Percentiles rank a stretch among this genome's conserved stretches.
These are phyloP conservation scores for Phengaris alcon DNA, from an alignment of 2,888 invertebrate genomes.

Conservation along the genomic window DNA sequence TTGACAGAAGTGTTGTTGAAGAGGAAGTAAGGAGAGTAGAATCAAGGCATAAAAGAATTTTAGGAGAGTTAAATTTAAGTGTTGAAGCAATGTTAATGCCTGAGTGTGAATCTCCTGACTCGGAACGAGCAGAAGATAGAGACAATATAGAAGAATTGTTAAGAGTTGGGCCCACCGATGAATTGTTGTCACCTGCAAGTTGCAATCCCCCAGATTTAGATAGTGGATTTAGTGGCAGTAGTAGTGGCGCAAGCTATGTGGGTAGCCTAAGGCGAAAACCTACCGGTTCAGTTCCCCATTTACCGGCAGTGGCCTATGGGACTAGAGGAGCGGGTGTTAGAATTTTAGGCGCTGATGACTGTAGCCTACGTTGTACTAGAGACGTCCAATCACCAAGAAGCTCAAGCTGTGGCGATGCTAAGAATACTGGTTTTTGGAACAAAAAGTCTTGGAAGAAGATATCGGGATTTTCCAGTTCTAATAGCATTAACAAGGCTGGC, in stretches of 20 bases:
- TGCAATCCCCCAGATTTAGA: conserved; percentile 85
- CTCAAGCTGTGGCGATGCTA: conserved; percentile 73
- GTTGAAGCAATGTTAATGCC: conserved; percentile 96
- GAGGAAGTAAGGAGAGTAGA: conserved; percentile 92
- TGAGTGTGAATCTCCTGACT: conserved; percentile 82
- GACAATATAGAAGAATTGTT: conserved; percentile 83
- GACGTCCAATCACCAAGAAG: conserved; percentile 68
- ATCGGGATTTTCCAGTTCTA: conserved; percentile 85
- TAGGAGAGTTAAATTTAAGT: conserved; percentile 91
- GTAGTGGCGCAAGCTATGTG: conserved; percentile 89
- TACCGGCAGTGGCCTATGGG: conserved; percentile 76
- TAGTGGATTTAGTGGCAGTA: conserved; percentile 91
- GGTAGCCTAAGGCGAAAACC: conserved; percentile 82
- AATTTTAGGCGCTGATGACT: conserved; percentile 69
- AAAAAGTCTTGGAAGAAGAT: conserved; percentile 89
- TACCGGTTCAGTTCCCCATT: conserved; percentile 72
- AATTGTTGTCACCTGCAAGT: conserved; percentile 84
- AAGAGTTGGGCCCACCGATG: conserved; percentile 84
- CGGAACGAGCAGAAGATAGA: conserved; percentile 81
- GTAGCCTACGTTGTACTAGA: conserved; percentile 62
- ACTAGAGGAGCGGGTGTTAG: conserved; percentile 72
- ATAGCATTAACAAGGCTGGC: conserved; percentile 84
- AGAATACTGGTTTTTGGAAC: conserved; percentile 83
- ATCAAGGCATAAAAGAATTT: conserved; percentile 88
- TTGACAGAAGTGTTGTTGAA: conserved; percentile 86